These are phyloP conservation scores for Fabriciana adippe DNA, from an alignment of 2,888 invertebrate species.

Conservation along the genomic window DNA sequence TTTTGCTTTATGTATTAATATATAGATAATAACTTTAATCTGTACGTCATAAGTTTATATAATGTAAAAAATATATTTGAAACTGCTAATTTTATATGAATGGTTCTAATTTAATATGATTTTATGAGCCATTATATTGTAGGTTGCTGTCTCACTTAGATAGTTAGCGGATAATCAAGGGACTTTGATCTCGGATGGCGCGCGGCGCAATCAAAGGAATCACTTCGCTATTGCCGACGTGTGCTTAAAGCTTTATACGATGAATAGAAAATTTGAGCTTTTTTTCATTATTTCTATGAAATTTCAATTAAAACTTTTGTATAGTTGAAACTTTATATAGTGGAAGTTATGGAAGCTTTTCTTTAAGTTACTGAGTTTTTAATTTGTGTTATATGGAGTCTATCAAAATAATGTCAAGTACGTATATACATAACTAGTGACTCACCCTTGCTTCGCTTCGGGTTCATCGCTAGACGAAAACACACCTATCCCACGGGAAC, in stretches of 20 bases:
- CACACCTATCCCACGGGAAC: too few species aligned
- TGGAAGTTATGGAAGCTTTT: not conserved
- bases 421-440: too few species aligned
- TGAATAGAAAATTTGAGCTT: not conserved
- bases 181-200: slow-evolving; percentile 6
- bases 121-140: not conserved
- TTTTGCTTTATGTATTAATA: too few species aligned
- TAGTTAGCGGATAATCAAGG: slow-evolving; percentile 6
- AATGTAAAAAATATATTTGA: too few species aligned
- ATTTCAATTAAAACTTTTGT: not conserved
- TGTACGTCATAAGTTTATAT: too few species aligned
- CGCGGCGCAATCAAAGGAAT: slow-evolving; percentile 5
- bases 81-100: too few species aligned
- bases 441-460: too few species aligned
- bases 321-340: not conserved
- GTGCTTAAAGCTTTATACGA: not conserved
- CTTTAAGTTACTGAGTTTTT: too few species aligned
- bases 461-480: too few species aligned
- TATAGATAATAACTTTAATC: too few species aligned
- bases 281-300: not conserved
- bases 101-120: not conserved
- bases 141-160: slow-evolving; percentile 10
- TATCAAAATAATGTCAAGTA: too few species aligned
- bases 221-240: not conserved
- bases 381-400: too few species aligned